A percentile compares a stretch with the other conserved stretches of the same genome.
These are phyloP conservation scores for Dynastes tityus DNA, from an alignment of 2,888 invertebrate genomes.

Conservation along the genomic window DNA sequence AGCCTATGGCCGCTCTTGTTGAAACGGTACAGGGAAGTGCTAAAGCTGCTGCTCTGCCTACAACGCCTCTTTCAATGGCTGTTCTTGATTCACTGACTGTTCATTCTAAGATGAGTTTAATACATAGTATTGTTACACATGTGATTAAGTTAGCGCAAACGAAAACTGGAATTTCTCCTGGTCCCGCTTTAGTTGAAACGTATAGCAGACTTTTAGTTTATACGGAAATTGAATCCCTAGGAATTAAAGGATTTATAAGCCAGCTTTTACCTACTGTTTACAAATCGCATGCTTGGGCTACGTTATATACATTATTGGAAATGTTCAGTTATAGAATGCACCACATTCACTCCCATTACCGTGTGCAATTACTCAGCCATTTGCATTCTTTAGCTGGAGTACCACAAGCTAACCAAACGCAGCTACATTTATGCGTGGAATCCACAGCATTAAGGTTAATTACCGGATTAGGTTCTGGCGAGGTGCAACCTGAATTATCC, in stretches of 20 bases:
- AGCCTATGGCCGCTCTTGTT: conserved; percentile 93
- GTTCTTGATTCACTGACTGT: conserved; percentile 94
- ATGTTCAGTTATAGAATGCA: conserved; percentile 98
- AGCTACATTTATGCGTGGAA: conserved; percentile 86
- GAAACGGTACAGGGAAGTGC: conserved; percentile 82
- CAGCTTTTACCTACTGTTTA: conserved; percentile 93
- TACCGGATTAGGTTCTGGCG: conserved; percentile 73
- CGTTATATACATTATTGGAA: conserved; percentile 94
- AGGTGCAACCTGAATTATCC: conserved; percentile 94
- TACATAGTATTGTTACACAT: conserved; percentile 85
- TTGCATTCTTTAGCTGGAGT: conserved; percentile 93
- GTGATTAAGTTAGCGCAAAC: conserved; percentile 92
- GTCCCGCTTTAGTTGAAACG: conserved; percentile 95
- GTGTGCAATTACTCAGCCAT: conserved; percentile 93
- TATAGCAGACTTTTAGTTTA: conserved; percentile 94
- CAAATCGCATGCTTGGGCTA: conserved; percentile 95
- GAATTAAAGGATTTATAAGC: conserved; percentile 97
- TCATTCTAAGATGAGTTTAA: conserved; percentile 92
- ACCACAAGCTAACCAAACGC: conserved; percentile 95
- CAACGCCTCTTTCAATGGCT: conserved; percentile 92
- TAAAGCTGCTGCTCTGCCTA: conserved; percentile 67
- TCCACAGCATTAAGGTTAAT: conserved; percentile 69
- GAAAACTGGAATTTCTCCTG: conserved; percentile 87
- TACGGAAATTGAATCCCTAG: conserved; percentile 96
- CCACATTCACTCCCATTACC: conserved; percentile 96